These are phyloP conservation scores for Leiothrix lutea DNA, from an alignment of 2,113 vertebrate genomes.

Conservation along the genomic window DNA sequence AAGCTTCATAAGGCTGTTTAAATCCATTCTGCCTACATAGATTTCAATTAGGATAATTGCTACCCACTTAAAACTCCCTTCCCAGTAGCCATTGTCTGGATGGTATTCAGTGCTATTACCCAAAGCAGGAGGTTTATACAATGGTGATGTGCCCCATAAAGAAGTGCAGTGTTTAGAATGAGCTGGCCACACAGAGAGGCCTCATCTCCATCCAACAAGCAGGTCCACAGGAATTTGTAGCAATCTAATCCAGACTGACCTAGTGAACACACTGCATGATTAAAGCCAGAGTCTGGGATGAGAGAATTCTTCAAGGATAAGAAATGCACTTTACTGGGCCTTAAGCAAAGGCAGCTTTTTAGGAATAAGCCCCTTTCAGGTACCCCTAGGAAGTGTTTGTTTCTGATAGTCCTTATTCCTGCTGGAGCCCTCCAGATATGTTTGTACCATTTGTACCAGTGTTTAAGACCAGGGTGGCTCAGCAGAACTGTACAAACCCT, in stretches of 20 bases:
- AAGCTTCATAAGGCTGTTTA: neutral
- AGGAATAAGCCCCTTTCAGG: neutral
- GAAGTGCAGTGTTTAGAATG: neutral
- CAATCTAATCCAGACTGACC: neutral
- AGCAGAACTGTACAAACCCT: neutral
- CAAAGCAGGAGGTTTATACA: neutral
- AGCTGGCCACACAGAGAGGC: neutral
- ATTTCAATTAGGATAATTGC: constrained; percentile 14
- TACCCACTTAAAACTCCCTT: neutral
- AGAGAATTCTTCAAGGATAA: neutral
- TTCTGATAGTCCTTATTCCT: neutral
- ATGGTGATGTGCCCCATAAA: neutral
- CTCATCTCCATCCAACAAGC: neutral
- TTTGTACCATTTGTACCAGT: neutral
- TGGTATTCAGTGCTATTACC: neutral
- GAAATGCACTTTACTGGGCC: neutral
- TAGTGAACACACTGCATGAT: neutral
- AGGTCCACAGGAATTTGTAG: neutral
- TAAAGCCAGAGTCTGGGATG: neutral
- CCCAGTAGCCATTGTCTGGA: neutral
- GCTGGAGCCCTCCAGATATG: neutral
- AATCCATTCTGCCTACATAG: neutral
- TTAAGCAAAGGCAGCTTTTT: neutral
- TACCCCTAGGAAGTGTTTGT: neutral
- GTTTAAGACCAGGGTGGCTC: neutral